Conservation (phyloP, 2,113 vertebrate species). For the Anoura caudifer region DNA sequence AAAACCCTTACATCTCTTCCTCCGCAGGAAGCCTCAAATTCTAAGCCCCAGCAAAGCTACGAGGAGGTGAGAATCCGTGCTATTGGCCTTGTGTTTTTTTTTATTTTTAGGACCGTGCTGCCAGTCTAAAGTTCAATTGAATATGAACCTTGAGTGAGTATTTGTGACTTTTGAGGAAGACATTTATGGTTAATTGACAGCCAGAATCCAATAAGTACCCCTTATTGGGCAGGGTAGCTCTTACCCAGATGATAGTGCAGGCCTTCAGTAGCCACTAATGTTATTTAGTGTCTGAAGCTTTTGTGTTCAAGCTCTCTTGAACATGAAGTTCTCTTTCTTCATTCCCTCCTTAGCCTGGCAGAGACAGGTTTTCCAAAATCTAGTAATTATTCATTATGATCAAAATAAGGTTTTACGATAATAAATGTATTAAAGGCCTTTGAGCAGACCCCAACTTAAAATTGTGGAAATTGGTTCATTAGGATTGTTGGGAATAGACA, state of each 20-base stretch:
- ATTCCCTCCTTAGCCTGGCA: neutral
- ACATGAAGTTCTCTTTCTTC: neutral
- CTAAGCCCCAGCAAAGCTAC: constrained; percentile 80
- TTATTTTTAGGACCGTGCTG: constrained; percentile 13
- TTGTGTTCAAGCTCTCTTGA: neutral
- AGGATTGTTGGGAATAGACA: neutral
- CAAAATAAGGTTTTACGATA: constrained; percentile 32
- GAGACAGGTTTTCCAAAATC: constrained; percentile 17
- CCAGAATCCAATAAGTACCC: neutral
- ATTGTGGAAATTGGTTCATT: neutral
- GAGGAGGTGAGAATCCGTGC: constrained; percentile 86
- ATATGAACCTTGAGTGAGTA: constrained; percentile 17
- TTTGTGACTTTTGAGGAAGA: constrained; percentile 1
- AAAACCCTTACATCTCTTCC: constrained; percentile 79
- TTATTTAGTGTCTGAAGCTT: neutral
- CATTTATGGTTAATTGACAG: neutral
- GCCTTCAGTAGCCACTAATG: neutral
- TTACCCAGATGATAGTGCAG: neutral
- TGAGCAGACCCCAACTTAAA: neutral
- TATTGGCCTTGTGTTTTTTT: neutral
- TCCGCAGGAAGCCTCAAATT: constrained; percentile 78
- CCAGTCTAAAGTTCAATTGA: constrained; percentile 17
- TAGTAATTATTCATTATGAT: neutral
- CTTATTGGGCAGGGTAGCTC: neutral
- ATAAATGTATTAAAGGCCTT: neutral